Conservation (phyloP, 2,888 invertebrate species). For the Fragum fragum region DNA sequence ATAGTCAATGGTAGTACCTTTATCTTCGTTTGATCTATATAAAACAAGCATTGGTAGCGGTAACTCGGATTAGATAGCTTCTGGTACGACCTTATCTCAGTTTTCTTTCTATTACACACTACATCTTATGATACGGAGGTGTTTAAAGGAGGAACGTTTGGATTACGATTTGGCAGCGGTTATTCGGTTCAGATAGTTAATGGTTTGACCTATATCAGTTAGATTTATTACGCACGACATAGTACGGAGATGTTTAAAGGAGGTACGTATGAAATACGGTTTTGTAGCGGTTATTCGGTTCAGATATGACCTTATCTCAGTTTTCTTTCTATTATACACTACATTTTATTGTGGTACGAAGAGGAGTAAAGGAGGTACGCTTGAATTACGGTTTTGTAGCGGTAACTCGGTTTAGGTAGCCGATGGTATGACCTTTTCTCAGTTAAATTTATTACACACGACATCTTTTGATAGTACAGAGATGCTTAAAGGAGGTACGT, state of each 20-base stretch:
- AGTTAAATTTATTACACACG: conserved; percentile 93
- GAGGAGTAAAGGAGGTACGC: conserved; percentile 73
- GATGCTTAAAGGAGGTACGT: conserved; percentile 75
- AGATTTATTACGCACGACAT: conserved; percentile 91
- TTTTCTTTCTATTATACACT: no score
- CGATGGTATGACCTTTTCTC: conserved; percentile 96
- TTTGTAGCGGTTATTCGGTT: no score
- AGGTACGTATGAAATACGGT: conserved; percentile 75
- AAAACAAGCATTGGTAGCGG: no score
- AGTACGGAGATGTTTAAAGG: conserved; percentile 70
- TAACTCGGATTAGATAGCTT: no score
- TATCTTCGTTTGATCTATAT: no score
- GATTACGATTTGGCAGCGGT: conserved; percentile 85
- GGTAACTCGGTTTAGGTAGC: conserved; percentile 94
- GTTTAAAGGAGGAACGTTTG: conserved; percentile 74
- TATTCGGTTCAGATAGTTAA: conserved; percentile 95
- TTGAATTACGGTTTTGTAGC: conserved; percentile 72
- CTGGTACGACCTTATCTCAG: no score
- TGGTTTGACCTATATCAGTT: conserved; percentile 98
- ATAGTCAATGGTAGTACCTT: no score
- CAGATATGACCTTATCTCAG: no score
- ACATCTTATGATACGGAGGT: no score
- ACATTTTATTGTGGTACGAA: no score
- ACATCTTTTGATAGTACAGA: conserved; percentile 75
- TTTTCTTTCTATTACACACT: no score